Evolutionary conservation across 1,140 invertebrate genomes (phyloP), one percentile per base, ranked within the genome.

Genomic region (Littorina saxatilis): DNA sequence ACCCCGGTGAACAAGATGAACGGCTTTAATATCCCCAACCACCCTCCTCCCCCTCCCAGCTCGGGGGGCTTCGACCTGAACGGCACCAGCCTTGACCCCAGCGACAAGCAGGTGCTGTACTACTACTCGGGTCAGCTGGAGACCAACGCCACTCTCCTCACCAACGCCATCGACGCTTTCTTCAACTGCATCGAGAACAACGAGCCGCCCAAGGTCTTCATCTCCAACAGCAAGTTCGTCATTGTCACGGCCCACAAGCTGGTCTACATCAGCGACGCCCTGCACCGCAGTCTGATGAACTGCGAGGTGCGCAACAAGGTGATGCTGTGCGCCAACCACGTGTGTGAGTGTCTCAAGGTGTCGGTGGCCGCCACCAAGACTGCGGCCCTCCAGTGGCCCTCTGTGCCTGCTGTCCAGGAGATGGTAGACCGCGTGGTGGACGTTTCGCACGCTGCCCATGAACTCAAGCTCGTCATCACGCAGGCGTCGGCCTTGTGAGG

Each of bases 191-290:
- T 99, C 32, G 96, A 98, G 87, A 96, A 96, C 90, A 98, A 98
- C 89, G 96, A 98, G 91, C 97, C 97, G 37, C 97, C 98, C 0
- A 97, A 97, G 92, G 96, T 97, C 77, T 98, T 98, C 90, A 95
- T 99, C 27, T 96, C 96, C 37, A 96, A 98, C 90, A 96, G 96
- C 20, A 99, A 99, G 92, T 98, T 98, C 91, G 97, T 99, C 2
- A 96, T 99, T 29, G 93, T 99, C 7, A 96, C 96, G 89, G 97
- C 97, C 32, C 97, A 98, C 90, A 96, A 97, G 90, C 94, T 99
- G 85, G 96, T 99, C 11, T 96, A 97, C 88, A 98, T 98, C 82
- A 97, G 97, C 17, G 97, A 99, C 93, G 97, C 96, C 9, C 96
- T 99, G n/a, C 50, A 95, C 96, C 92, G 90, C 79, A 92, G 92